Conservation (phyloP, 2,888 invertebrate species). For the Campoplex capitator region DNA sequence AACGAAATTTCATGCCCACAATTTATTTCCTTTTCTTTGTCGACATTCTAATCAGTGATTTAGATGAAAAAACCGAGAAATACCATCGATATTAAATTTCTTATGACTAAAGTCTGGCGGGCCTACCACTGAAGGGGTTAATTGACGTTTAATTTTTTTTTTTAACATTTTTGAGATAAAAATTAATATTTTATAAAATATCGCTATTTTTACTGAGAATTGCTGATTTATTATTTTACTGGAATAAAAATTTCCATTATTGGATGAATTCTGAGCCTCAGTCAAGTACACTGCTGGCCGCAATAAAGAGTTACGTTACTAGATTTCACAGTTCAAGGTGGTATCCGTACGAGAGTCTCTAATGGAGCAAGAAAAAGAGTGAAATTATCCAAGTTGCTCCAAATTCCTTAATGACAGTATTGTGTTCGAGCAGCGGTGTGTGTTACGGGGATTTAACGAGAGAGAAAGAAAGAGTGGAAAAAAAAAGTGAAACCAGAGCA, state of each 20-base stretch:
- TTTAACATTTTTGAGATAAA: background rate
- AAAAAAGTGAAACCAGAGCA: conserved; percentile 58
- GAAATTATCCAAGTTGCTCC: conserved; percentile 44
- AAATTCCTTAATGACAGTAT: conserved; percentile 44
- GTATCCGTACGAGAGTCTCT: conserved; percentile 4
- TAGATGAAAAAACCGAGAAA: no score
- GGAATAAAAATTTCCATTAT: background rate
- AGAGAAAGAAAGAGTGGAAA: conserved; percentile 34
- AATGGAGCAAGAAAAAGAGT: conserved; percentile 48
- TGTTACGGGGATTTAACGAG: conserved; percentile 14
- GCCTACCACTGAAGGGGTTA: no score
- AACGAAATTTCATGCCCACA: no score
- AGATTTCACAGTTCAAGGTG: conserved; percentile 35
- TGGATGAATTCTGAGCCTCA: background rate
- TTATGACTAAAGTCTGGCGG: no score
- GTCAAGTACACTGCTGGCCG: background rate
- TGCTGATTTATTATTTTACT: background rate
- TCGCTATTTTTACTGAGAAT: background rate
- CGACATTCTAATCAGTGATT: no score
- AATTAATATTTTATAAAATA: no score
- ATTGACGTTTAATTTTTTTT: no score
- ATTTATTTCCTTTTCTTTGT: no score
- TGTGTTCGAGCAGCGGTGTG: conserved; percentile 44
- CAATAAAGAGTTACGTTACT: conserved; percentile 1
- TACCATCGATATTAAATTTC: no score